Percentiles rank a stretch among this genome's conserved stretches.
These are phyloP conservation scores for Esox niger DNA, from an alignment of 2,113 vertebrate species.

Conservation along the genomic window DNA sequence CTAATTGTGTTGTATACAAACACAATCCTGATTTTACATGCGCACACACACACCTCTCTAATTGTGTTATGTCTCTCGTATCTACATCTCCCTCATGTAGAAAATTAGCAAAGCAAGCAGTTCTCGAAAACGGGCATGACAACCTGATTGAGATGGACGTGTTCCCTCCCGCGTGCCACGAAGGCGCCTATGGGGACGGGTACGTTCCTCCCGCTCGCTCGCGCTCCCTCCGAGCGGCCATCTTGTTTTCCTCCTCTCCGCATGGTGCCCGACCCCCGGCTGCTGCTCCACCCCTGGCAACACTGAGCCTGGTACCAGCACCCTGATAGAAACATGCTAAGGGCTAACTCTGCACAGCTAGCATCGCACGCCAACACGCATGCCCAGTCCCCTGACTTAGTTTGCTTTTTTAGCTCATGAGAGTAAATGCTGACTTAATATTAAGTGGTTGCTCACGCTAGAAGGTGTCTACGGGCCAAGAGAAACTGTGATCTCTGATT, in stretches of 20 bases:
- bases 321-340: not conserved
- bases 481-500: too few species aligned
- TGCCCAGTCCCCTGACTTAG: slow-evolving; percentile 21
- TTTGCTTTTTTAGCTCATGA: too few species aligned
- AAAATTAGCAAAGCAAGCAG: slow-evolving; percentile 80
- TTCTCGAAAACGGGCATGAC: slow-evolving; percentile 80
- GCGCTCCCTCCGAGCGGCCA: not conserved
- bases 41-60: slow-evolving; percentile 35
- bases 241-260: not conserved
- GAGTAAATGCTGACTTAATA: too few species aligned
- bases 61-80: not conserved
- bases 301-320: not conserved
- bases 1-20: not conserved
- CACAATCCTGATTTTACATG: not conserved
- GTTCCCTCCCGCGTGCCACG: slow-evolving; percentile 76
- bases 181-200: slow-evolving; percentile 74
- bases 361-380: slow-evolving; percentile 3
- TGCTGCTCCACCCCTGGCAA: not conserved
- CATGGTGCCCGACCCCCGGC: not conserved
- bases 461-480: too few species aligned
- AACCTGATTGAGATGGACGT: slow-evolving; percentile 81
- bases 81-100: slow-evolving; percentile 70
- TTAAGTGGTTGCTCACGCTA: too few species aligned
- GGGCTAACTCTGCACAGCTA: too few species aligned
- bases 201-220: slow-evolving; percentile 55